Percentiles rank a stretch among this genome's conserved stretches.
These are phyloP conservation scores for Hirtodrosophila confusa DNA, from an alignment of 2,888 invertebrate genomes.

Conservation along the genomic window DNA sequence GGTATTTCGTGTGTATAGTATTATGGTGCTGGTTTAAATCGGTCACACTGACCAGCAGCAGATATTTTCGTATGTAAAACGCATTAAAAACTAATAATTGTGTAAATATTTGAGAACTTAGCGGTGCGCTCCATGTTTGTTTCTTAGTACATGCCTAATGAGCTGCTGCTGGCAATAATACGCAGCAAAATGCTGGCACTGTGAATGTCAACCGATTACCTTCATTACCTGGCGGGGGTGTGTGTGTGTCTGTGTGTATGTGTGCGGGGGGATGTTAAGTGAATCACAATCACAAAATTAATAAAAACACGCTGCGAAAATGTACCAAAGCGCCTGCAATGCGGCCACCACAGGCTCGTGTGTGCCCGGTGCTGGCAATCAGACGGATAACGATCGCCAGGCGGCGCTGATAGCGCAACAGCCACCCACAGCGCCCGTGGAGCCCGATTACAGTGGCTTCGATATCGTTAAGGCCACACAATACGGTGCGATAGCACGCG, in stretches of 20 bases:
- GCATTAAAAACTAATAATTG: slow-evolving; percentile 61
- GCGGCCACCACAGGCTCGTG: slow-evolving; percentile 88
- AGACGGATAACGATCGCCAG: slow-evolving; percentile 84
- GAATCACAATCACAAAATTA: slow-evolving; percentile 68
- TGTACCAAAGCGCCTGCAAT: slow-evolving; percentile 90
- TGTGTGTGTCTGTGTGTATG: slow-evolving; percentile 28
- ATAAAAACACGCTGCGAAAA: slow-evolving; percentile 72
- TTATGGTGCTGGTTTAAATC: slow-evolving; percentile 17
- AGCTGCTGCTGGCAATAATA: slow-evolving; percentile 37
- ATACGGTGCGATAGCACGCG: slow-evolving; percentile 94
- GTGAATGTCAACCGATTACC: slow-evolving; percentile 49
- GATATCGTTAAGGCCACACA: slow-evolving; percentile 98
- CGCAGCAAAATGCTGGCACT: slow-evolving; percentile 49
- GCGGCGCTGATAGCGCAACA: slow-evolving; percentile 87
- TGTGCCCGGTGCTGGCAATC: slow-evolving; percentile 86
- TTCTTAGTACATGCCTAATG: slow-evolving; percentile 32
- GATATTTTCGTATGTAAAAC: slow-evolving; percentile 67
- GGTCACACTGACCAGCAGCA: slow-evolving; percentile 54
- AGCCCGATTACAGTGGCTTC: slow-evolving; percentile 91
- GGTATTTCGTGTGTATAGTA: neutral
- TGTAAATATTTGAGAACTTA: slow-evolving; percentile 42
- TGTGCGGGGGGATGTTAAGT: slow-evolving; percentile 66
- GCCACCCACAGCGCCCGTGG: slow-evolving; percentile 87
- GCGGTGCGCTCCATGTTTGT: slow-evolving; percentile 35
- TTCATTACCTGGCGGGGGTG: slow-evolving; percentile 59